A percentile compares a stretch with the other conserved stretches of the same genome.
Conservation (phyloP, 2,113 vertebrate species). For the Mastomys natalensis region DNA sequence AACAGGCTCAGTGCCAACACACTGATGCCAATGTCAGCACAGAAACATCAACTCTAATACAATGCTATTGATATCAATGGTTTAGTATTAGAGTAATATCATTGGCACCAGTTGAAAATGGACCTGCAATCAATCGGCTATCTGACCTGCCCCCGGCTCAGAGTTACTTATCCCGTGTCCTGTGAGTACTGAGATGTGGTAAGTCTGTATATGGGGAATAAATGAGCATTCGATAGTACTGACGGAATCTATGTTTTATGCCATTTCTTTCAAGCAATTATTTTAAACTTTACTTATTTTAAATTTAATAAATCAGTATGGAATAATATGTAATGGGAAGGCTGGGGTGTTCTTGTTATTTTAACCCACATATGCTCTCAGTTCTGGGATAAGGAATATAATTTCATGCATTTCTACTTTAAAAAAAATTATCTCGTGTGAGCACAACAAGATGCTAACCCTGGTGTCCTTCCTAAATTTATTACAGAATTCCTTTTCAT, state of each 20-base stretch:
- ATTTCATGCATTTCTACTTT: neutral
- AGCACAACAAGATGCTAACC: neutral
- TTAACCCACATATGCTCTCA: slow-evolving; percentile 36
- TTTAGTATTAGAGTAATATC: slow-evolving; percentile 59
- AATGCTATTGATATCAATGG: slow-evolving; percentile 26
- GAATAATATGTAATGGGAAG: neutral
- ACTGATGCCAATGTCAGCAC: slow-evolving; percentile 61
- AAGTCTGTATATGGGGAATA: neutral
- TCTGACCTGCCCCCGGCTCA: slow-evolving; percentile 49
- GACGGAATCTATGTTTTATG: neutral
- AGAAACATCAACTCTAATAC: slow-evolving; percentile 55
- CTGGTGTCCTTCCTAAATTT: neutral
- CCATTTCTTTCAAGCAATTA: neutral
- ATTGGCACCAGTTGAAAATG: slow-evolving; percentile 49
- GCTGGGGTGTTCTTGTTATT: slow-evolving; percentile 31
- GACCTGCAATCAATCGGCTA: neutral
- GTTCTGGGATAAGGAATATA: neutral
- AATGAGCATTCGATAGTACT: slow-evolving; percentile 10
- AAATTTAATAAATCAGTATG: slow-evolving; percentile 47
- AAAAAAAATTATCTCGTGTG: neutral
- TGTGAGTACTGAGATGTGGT: neutral
- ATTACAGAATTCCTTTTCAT: neutral
- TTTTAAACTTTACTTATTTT: slow-evolving; percentile 53
- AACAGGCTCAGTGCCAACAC: slow-evolving; percentile 67
- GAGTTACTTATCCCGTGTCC: slow-evolving; percentile 3